Percentiles rank a stretch among this genome's conserved stretches.
phyloP scores from a whole-genome alignment of 2,888 invertebrate genomes.

The Anorthoa munda region DNA sequence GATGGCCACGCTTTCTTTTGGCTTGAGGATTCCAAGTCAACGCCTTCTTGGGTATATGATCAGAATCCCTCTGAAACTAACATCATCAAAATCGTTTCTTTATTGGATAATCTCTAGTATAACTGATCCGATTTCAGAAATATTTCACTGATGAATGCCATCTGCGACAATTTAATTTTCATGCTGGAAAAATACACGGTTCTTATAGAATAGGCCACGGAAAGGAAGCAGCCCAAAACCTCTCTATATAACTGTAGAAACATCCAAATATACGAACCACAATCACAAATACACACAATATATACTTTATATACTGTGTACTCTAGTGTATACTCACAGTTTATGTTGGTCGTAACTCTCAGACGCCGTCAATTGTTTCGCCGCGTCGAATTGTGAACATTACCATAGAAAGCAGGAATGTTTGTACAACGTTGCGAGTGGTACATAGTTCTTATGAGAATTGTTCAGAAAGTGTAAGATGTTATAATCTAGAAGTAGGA shows the following conservation, averaged over 20 bases:
- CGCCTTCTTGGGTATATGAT: no score
- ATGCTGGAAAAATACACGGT: no score
- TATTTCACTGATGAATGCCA: no score
- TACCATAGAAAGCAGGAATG: conserved; percentile 73
- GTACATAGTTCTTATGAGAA: conserved; percentile 16
- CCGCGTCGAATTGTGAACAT: conserved; percentile 63
- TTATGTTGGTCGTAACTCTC: conserved; percentile 52
- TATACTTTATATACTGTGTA: conserved; percentile 4
- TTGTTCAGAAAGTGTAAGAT: background rate
- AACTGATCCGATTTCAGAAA: no score
- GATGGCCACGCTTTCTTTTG: no score
- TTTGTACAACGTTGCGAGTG: conserved; percentile 19
- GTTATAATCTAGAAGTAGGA: background rate
- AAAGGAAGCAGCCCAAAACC: background rate
- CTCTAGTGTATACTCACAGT: conserved; percentile 13
- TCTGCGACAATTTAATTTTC: no score
- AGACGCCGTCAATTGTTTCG: conserved; percentile 54
- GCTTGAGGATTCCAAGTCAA: no score
- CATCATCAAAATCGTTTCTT: no score
- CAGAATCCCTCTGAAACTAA: no score
- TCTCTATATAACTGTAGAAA: background rate
- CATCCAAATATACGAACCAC: conserved; percentile 9
- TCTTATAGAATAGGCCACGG: no score
- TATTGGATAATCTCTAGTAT: no score
- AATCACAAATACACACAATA: conserved; percentile 13